Evolutionary conservation across 2,888 invertebrate species (phyloP).

Genomic region (Chironomus riparius): DNA sequence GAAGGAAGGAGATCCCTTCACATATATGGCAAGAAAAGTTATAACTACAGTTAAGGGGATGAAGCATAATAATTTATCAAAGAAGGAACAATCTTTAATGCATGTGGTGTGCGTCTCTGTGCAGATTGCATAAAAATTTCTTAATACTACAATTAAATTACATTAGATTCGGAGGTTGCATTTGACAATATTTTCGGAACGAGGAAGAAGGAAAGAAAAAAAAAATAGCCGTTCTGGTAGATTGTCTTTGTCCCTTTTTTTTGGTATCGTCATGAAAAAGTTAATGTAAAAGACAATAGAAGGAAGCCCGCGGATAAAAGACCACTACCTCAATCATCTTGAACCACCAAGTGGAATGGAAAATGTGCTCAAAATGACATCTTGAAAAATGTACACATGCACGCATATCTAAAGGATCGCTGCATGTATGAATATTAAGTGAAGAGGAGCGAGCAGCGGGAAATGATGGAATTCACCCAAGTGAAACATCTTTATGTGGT

Average conservation of each 20-base stretch:
- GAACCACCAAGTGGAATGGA: conserved; percentile 26
- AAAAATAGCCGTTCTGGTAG: neutral
- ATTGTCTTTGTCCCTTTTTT: neutral
- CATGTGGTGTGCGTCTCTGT: neutral
- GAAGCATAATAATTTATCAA: neutral
- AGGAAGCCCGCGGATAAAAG: conserved; percentile 23
- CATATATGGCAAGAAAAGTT: neutral
- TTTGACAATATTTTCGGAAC: neutral
- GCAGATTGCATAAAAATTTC: conserved; percentile 4
- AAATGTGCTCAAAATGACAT: conserved; percentile 15
- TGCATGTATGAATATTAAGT: too few relatives aligned
- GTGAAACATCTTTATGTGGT: conserved; percentile 23
- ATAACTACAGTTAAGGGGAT: neutral
- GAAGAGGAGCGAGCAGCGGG: conserved; percentile 22
- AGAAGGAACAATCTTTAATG: neutral
- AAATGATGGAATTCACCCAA: neutral
- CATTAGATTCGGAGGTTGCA: conserved; percentile 24
- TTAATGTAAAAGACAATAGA: conserved; percentile 6
- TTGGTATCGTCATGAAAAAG: neutral
- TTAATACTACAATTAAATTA: conserved; percentile 25
- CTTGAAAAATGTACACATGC: conserved; percentile 1
- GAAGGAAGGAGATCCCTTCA: neutral
- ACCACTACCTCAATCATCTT: conserved; percentile 14
- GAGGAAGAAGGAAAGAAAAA: neutral
- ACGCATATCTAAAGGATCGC: neutral